Conservation (phyloP, 2,113 vertebrate species). For the Neotoma lepida region DNA sequence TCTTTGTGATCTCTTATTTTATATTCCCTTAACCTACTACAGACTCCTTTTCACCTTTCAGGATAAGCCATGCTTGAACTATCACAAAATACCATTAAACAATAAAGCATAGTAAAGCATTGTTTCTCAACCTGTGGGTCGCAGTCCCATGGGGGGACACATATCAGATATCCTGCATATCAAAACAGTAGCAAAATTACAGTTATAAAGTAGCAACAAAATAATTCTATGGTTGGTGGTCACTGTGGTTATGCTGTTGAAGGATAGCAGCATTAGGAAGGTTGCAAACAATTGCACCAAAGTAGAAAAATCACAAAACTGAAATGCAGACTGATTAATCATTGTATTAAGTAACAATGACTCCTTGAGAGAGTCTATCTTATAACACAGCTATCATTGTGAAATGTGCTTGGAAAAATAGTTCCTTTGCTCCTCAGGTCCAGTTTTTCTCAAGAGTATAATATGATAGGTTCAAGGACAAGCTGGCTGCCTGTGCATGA, state of each 20-base stretch:
- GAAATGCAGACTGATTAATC: background rate
- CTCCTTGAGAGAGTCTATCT: background rate
- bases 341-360: background rate
- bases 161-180: no score
- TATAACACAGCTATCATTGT: background rate
- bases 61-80: background rate
- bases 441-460: background rate
- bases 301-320: slow-evolving; percentile 7
- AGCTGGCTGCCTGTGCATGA: background rate
- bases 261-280: no score
- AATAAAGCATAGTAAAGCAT: background rate
- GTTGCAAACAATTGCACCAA: no score
- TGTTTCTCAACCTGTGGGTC: no score
- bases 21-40: background rate
- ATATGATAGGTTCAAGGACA: background rate
- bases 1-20: background rate
- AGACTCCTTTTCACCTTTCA: background rate
- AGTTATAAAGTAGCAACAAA: no score
- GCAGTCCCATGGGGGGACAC: no score
- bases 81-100: background rate
- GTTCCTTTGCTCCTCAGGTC: background rate
- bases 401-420: background rate
- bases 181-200: no score
- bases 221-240: no score
- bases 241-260: no score